Evolutionary conservation across 1,140 invertebrate species (phyloP).

Genomic region (Atta cephalotes): DNA sequence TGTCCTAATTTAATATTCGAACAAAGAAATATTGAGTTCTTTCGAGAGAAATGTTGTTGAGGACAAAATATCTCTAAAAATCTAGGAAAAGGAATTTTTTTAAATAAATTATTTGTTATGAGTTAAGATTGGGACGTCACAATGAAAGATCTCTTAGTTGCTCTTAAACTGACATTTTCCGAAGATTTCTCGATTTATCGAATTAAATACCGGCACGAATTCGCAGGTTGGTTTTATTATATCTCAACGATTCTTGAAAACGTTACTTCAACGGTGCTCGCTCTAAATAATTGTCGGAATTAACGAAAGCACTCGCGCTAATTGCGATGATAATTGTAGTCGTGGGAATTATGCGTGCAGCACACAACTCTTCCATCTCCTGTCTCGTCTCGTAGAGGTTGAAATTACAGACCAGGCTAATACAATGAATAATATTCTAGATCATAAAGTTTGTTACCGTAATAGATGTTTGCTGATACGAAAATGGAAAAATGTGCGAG

Average conservation of each 20-base stretch:
- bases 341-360: slow-evolving; percentile 48
- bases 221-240: neutral
- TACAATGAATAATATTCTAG: slow-evolving; percentile 33
- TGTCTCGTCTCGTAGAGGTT: slow-evolving; percentile 17
- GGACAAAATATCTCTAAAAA: neutral
- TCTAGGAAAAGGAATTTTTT: neutral
- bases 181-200: neutral
- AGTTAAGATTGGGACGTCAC: neutral
- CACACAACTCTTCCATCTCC: neutral
- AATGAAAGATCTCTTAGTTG: neutral
- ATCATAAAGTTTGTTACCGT: slow-evolving; percentile 15
- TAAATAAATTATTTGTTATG: neutral
- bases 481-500: slow-evolving; percentile 27
- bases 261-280: neutral
- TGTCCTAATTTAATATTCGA: neutral
- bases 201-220: neutral
- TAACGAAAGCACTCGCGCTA: slow-evolving; percentile 53
- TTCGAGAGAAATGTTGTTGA: neutral
- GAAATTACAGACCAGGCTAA: slow-evolving; percentile 45
- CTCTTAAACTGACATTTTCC: neutral
- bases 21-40: neutral
- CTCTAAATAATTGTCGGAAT: slow-evolving; percentile 50
- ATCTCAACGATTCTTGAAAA: slow-evolving; percentile 19
- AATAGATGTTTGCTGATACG: slow-evolving; percentile 35
- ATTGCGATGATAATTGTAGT: slow-evolving; percentile 52